Evolutionary conservation across 1,140 invertebrate species (phyloP).

Genomic region (Atta colombica): DNA sequence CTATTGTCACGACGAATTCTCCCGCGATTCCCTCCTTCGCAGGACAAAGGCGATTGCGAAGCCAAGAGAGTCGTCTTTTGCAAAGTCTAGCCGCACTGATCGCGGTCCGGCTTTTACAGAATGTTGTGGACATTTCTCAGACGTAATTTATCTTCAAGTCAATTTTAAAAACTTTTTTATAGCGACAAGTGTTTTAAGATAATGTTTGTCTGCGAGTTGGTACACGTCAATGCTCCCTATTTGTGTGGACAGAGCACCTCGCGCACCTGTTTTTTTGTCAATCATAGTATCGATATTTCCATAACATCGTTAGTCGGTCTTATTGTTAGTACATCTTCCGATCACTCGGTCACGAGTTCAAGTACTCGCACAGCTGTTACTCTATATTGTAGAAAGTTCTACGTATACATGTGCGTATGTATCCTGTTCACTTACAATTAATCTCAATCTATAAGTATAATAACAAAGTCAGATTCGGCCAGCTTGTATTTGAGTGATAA

Average conservation of each 20-base stretch:
- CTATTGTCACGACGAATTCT: slow-evolving; percentile 51
- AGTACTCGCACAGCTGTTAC: slow-evolving; percentile 59
- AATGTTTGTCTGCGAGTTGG: neutral
- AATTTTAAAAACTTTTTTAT: neutral
- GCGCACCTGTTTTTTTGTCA: slow-evolving; percentile 40
- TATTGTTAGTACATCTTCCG: slow-evolving; percentile 30
- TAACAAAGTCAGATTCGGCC: neutral
- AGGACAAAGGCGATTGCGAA: slow-evolving; percentile 56
- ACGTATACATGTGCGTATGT: neutral
- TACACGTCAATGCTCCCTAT: no score
- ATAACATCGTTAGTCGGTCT: slow-evolving; percentile 48
- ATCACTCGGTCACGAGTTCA: slow-evolving; percentile 44
- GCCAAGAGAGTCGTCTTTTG: slow-evolving; percentile 20
- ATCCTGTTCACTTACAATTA: neutral
- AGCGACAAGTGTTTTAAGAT: neutral
- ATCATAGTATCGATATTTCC: slow-evolving; percentile 36
- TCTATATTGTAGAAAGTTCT: slow-evolving; percentile 56
- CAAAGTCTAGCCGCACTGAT: slow-evolving; percentile 24
- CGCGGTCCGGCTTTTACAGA: slow-evolving; percentile 3
- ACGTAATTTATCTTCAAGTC: neutral
- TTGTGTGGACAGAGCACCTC: neutral
- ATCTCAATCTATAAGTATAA: neutral
- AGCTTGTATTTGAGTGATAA: neutral
- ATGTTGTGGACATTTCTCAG: neutral
- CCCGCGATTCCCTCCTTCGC: slow-evolving; percentile 57